Percentiles rank a stretch among this genome's conserved stretches.
Conservation (phyloP, 2,113 vertebrate species). For the Falco punctatus region DNA sequence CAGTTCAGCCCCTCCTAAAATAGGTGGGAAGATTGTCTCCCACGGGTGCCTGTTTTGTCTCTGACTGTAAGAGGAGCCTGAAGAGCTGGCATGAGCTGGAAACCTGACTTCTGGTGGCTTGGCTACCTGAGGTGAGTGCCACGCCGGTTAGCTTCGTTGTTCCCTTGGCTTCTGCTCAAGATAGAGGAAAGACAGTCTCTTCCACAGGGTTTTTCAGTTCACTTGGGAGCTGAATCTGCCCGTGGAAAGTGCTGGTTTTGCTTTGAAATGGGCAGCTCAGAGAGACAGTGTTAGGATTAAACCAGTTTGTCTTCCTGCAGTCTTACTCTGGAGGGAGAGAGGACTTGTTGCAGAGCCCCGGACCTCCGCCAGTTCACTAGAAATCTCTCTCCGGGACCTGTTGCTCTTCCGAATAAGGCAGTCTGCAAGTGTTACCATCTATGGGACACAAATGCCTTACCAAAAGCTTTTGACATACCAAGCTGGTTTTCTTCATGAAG, state of each 20-base stretch:
- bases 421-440: background rate
- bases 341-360: background rate
- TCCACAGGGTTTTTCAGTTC: background rate
- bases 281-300: background rate
- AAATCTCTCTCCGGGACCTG: background rate
- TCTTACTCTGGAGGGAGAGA: background rate
- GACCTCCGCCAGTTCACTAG: background rate
- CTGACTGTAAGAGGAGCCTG: background rate
- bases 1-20: background rate
- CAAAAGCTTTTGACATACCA: background rate
- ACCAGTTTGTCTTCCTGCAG: background rate
- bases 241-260: background rate
- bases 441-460: background rate
- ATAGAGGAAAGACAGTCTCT: background rate
- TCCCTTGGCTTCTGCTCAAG: background rate
- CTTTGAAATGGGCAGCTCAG: background rate
- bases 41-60: background rate
- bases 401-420: background rate
- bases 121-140: background rate
- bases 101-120: background rate
- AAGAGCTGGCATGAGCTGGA: background rate
- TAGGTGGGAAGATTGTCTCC: background rate
- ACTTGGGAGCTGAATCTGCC: rapidly evolving
- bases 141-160: background rate
- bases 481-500: background rate